Base-by-base conservation (phyloP, 2,888 invertebrate genomes). In the Pollenia labialis region DNA sequence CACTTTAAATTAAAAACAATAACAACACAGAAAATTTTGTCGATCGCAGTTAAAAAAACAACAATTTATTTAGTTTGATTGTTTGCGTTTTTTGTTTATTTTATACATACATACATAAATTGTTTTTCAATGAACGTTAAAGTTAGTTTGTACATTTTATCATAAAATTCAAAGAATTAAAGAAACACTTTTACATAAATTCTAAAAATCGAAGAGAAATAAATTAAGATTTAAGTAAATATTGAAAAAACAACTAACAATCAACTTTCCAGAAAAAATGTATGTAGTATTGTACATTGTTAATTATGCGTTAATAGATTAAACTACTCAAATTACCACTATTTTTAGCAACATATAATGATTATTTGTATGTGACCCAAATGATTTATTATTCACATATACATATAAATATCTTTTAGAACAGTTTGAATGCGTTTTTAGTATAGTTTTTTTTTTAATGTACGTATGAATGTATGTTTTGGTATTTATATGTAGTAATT, bases 131-230 rank as follows among this genome's bases (percentile, higher is more conserved):
- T 88, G 82, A 87, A 79, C 68, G 76, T 58, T 86, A 87, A 90
- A 91, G 77, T 89, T 92, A 92, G 91, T 91, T 90, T 92, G 92
- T 92, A 92, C 90, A 92, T 90, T 91, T 87, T 89, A 92, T 90
- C 88, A 90, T 89, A 90, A 91, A 90, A 90, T 90, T 89, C 89
- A 90, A 91, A 90, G 88, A 90, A 89, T 89, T 84, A 64, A 89
- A 88, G 87, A 77, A 85, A 81, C 84, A 83, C 87, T 87, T 76
- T 72, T 80, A 82, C 77, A 83, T 89, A 87, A 88, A 87, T 85
- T 52, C n/a, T 85, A 84, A 68, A 44, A 40, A 85, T 77, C 52
- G 58, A 87, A 85, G 48, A 83, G n/a, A 82, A 75, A 75, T 75
- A 74, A 82, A 72, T 79, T 75, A 74, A 86, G 56, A 75, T 48